Evolutionary conservation across 1,140 invertebrate species (phyloP), one percentile per base, ranked within the genome.

Genomic region (Brachionus asplanchnoidis): DNA sequence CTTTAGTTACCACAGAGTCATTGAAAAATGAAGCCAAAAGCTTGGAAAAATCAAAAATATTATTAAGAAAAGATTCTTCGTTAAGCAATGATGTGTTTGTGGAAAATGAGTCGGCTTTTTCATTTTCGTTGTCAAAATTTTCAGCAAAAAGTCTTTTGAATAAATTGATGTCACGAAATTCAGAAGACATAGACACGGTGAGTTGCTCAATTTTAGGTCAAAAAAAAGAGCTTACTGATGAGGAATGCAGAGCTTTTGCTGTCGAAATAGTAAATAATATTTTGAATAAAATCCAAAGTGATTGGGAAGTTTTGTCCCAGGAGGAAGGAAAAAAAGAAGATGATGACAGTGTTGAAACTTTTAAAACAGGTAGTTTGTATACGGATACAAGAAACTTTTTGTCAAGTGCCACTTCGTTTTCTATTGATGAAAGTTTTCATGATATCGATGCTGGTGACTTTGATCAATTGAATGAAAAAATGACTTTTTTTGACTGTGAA

Each of bases 71-170:
- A 68, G 79, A 82, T 14, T 82, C 79, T 3, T 82, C 79, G n/a
- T 20, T 82, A 11, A 82, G 79, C 28, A 82, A 82, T 82, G 79
- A 82, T 3, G 79, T 82, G 8, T 82, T 82, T 82, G 42, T 82
- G 0, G 79, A 82, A 46, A 68, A 65, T 17, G 53, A 68, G 20
- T 60, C 79, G 20, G 14, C 79, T 14, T 82, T 68, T 46, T 42
- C 36, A 17, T 82, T 82, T 82, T 82, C 79, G 2, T 46, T 82
- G 14, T 68, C 65, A 4, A 77, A 77, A 50, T 77, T 77, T 50
- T 77, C 73, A 50, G 73, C 73, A 14, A 77, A 50, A 26, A 77
- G 26, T 77, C 26, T 77, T 0, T 77, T 77, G 11, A 77, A 50
- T 77, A 77, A 77, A 32, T 50, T 77, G 28, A 50, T 77, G 73